Evolutionary conservation across 2,888 invertebrate genomes (phyloP).

Genomic region (Gastracanthus pulcherrimus): DNA sequence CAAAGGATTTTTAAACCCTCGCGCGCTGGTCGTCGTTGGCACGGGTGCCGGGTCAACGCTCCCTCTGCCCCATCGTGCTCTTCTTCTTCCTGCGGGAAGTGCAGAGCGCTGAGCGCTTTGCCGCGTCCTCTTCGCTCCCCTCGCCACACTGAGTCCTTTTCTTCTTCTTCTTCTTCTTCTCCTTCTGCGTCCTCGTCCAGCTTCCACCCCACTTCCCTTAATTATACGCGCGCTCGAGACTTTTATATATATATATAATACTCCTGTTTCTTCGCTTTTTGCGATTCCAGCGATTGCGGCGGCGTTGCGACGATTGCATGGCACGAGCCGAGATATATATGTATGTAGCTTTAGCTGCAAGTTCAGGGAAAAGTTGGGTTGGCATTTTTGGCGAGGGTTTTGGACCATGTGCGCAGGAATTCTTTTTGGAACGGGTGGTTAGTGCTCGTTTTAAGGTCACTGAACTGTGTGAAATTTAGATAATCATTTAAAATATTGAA

Average conservation of each 20-base stretch:
- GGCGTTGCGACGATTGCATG: background rate
- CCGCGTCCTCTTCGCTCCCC: constrained; percentile 5
- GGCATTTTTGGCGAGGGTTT: background rate
- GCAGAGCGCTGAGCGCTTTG: background rate
- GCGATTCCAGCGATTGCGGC: constrained; percentile 25
- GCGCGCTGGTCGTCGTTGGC: no score
- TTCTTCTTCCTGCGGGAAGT: constrained; percentile 19
- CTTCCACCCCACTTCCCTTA: constrained; percentile 45
- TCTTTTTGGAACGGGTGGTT: no score
- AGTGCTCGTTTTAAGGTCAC: no score
- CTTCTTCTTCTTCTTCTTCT: constrained; percentile 45
- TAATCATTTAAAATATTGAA: no score
- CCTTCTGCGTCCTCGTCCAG: constrained; percentile 59
- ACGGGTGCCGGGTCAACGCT: constrained; percentile 3
- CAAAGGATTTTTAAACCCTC: no score
- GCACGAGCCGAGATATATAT: background rate
- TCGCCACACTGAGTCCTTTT: background rate
- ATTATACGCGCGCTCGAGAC: constrained; percentile 46
- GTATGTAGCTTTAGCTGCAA: background rate
- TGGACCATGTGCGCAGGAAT: no score
- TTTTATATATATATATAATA: no score
- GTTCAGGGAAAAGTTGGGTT: background rate
- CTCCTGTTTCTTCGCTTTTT: constrained; percentile 21
- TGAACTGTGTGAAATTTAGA: no score
- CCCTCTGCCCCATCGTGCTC: background rate